Base-by-base conservation (phyloP, 2,797 vertebrate genomes). In the Petrocephalus sullivani region DNA sequence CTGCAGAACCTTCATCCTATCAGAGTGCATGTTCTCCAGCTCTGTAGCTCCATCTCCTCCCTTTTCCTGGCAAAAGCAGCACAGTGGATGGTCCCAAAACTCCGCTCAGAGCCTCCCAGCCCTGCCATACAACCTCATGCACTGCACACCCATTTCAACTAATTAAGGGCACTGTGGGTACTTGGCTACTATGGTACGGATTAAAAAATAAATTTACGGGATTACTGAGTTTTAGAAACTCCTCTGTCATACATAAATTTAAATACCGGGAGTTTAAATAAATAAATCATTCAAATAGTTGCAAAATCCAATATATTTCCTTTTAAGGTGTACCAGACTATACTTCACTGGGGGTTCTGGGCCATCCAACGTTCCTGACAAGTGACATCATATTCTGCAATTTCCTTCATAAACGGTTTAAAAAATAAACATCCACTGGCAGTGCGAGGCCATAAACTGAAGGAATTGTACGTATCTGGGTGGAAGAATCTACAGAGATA, bases 1-100 rank as follows among this genome's bases (percentile, higher is more conserved):
- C 94, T 97, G 97, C 0, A 98, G 88, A 0, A 98, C 96, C 75
- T 95, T 95, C 96, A 98, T 95, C 87, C 94, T 94, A 56, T 96
- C 96, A 0, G 96, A 97, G 23, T 94, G 92, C 87, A 97, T 92
- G 16, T 91, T 94, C 92, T 95, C 94, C 90, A 98, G 95, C 83
- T 95, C 94, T 90, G 91, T 93, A 2, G 96, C 96, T 4, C 97
- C 97, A 0, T 95, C 95, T 33, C 96, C 97, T 8, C 93, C 93
- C 91, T 94, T 46, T 1, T 96, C 95, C 96, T 97, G 92, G 14
- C 83, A 51, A 21, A 7, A 7, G 41, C 81, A 71, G 3, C 12
- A 49, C n/a, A 33, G 5, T 33, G 4, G 9, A n/a, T 78, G 37
- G 6, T 46, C 33, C 37, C 81, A 84, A 54, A 4, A 46, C 46